phyloP scores from a whole-genome alignment of 2,797 vertebrate genomes.

The Rhyacichthys aspro region DNA sequence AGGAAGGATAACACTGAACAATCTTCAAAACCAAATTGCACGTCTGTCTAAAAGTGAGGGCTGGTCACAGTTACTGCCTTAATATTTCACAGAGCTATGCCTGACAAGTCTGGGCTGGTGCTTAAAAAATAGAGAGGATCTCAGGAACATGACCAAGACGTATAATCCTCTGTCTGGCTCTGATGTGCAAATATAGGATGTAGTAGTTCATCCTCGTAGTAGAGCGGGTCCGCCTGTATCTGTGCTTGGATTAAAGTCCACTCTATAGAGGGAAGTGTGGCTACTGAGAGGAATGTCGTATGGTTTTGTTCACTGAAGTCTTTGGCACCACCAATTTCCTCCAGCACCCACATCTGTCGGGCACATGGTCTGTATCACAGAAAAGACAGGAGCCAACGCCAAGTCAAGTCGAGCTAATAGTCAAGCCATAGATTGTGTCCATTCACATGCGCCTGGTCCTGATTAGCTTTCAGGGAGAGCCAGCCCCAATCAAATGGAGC shows the following conservation, averaged over 20 bases:
- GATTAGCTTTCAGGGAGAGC: constrained; percentile 56
- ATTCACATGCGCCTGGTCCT: constrained; percentile 45
- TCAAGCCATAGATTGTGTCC: constrained; percentile 24
- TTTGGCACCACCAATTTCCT: constrained; percentile 37
- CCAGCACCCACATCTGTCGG: constrained; percentile 68
- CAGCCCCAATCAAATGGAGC: constrained; percentile 26
- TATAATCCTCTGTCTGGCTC: constrained; percentile 20
- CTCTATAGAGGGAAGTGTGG: constrained; percentile 23
- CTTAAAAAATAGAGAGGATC: background rate
- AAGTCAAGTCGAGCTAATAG: constrained; percentile 35
- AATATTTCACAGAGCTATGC: background rate
- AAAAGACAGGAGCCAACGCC: constrained; percentile 29
- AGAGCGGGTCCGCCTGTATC: constrained; percentile 10
- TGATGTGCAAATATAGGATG: background rate
- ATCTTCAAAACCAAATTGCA: background rate
- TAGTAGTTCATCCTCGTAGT: background rate
- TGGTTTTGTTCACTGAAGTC: constrained; percentile 47
- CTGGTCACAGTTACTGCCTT: background rate
- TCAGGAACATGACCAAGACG: background rate
- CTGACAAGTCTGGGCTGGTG: background rate
- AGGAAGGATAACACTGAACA: too few relatives aligned
- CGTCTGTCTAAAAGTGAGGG: background rate
- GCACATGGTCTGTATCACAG: constrained; percentile 65
- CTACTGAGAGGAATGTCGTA: constrained; percentile 52
- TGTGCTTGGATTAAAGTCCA: constrained; percentile 6